Base-by-base conservation (phyloP, 2,113 vertebrate species). In the Hippocampus barbouri region DNA sequence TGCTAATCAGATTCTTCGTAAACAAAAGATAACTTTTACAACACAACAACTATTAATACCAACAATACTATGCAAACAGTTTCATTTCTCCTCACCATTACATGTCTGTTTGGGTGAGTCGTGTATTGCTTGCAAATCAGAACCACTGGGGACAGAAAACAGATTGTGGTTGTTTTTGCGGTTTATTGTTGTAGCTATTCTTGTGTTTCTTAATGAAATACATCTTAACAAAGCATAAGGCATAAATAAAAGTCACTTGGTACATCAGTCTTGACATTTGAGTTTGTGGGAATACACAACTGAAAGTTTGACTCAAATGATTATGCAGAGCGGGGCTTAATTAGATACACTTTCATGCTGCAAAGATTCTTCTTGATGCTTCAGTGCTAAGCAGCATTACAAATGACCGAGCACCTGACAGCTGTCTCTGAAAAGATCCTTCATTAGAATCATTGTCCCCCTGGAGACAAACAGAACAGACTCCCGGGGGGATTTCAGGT, bases 321-420 rank as follows among this genome's bases (percentile, higher is more conserved):
- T 89, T 79, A 69, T 74, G 70, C 41, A 72, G 64, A 79, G 30
- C 72, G 21, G 40, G 65, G 16, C 47, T 79, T 78, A 75, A 86
- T 85, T 81, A 73, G 75, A 79, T 27, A 63, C 54, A 69, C 56
- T 7, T 75, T 82, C 60, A 80, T 70, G 59, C 65, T 41, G 63
- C 25, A 77, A 72, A 75, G 76, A 81, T 69, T 72, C 57, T 70
- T 73, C 59, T 63, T 40, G 45, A 76, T 79, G 78, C 71, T 66
- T 75, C 67, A 83, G 53, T 51, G 54, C 70, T 53, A 78, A 79
- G 78, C 51, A 78, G 49, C 81, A 76, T 64, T 69, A 81, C 83
- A 84, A 84, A 77, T 76, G 78, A 68, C 68, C 68, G 67, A 85
- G 67, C 78, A 81, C 72, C 69, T 87, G 84, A 80, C 81, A 71